These are phyloP conservation scores for Pterostichus niger DNA, from an alignment of 2,888 invertebrate genomes.

Conservation along the genomic window DNA sequence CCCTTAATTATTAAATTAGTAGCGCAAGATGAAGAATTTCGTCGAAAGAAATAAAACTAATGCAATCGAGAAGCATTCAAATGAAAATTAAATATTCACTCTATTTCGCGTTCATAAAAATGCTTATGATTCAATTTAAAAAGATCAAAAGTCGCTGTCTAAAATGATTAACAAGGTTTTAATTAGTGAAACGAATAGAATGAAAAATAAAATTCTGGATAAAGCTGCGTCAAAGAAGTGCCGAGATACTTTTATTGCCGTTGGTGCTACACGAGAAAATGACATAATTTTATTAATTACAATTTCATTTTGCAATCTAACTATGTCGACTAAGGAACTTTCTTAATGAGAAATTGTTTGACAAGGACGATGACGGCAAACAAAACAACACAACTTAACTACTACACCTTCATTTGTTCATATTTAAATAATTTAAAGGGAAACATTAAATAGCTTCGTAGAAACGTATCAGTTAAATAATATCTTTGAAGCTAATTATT, in stretches of 20 bases:
- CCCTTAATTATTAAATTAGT: too few relatives aligned
- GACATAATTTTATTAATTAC: constrained; percentile 27
- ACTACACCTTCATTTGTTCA: too few relatives aligned
- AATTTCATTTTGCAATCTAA: background rate
- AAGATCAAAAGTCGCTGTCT: constrained; percentile 21
- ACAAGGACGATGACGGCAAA: background rate
- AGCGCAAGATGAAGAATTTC: background rate
- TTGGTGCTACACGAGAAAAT: constrained; percentile 9
- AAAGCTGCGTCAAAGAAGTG: constrained; percentile 26
- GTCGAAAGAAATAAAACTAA: background rate
- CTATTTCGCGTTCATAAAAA: background rate
- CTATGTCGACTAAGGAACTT: background rate
- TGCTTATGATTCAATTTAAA: constrained; percentile 37
- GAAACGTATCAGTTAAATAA: too few relatives aligned
- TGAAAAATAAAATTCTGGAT: constrained; percentile 23
- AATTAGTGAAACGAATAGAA: constrained; percentile 32
- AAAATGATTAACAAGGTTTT: constrained; percentile 30
- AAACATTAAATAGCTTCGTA: too few relatives aligned
- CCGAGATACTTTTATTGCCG: background rate
- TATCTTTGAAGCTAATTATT: too few relatives aligned
- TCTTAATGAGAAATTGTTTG: background rate
- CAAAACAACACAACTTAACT: background rate
- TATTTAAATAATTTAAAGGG: too few relatives aligned
- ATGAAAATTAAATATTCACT: background rate
- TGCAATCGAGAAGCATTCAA: background rate